Base-by-base conservation (phyloP, 64 coral and sea anemone species). In the Stylophora pistillata region DNA sequence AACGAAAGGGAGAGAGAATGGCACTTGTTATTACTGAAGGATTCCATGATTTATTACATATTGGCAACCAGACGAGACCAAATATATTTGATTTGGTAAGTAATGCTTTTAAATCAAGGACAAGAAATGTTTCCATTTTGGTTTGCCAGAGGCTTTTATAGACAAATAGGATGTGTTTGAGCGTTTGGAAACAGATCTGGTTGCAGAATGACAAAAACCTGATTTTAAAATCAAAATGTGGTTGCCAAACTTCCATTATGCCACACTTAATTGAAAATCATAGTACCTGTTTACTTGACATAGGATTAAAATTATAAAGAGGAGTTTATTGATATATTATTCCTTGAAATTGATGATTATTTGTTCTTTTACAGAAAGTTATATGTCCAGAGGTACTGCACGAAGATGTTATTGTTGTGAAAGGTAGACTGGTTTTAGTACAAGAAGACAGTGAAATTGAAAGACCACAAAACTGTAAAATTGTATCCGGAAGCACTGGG, bases 21-120 rank as follows among this genome's bases (percentile, higher is more conserved):
- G 90, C 96, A 18, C 90, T 98, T 23, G 93, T 91, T 30, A 94
- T 98, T 29, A 98, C 93, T 37, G 86, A 95, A 77, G 96, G 96
- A 77, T 98, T 98, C 69, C 89, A 69, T 58, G 96, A 98, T 88
- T 76, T 98, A 3, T 27, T 98, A 1, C 93, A 98, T 34, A 98
- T 98, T 80, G 96, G 96, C 26, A 98, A 98, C 27, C 96, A 98
- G 75, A 94, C 96, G 74, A 90, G 96, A 77, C 96, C 96, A 60
- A 95, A 98, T 18, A 98, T 98, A 82, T 98, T 98, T 98, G 96
- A 95, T 78, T 52, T 95, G 68, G 96, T 98, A 73, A 73, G 74
- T 68, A 9, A 68, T 28, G 2, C 23, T 68, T 68, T n/a, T 11
- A 68, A 26, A 12, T 25, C 10, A 68, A 28, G 20, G 11, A 68